phyloP scores from a whole-genome alignment of 2,797 vertebrate genomes.

The Antrozous pallidus region DNA sequence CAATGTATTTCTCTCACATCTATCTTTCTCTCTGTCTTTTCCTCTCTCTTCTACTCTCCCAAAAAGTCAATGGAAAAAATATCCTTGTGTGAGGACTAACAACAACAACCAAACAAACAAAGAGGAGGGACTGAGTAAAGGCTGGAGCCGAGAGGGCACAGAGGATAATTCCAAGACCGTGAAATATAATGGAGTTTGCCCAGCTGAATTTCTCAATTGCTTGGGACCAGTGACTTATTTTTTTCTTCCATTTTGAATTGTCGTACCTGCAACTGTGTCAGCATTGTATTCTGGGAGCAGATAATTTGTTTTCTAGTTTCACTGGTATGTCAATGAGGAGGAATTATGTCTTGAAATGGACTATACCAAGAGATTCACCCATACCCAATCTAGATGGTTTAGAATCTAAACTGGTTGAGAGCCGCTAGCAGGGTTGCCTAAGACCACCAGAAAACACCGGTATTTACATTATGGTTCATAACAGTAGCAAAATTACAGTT shows the following conservation, averaged over 20 bases:
- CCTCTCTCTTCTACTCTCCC: too few species aligned
- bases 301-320: background rate
- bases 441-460: too few species aligned
- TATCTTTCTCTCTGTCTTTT: too few species aligned
- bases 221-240: background rate
- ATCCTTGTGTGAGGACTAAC: too few species aligned
- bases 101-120: background rate
- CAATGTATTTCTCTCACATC: too few species aligned
- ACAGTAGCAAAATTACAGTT: too few species aligned
- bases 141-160: background rate
- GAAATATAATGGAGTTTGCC: background rate
- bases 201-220: background rate
- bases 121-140: background rate
- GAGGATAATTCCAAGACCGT: background rate
- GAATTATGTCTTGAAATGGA: background rate
- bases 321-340: background rate
- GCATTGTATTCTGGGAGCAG: background rate
- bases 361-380: background rate
- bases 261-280: background rate
- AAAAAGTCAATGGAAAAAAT: too few species aligned
- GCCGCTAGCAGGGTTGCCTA: too few species aligned
- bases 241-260: background rate
- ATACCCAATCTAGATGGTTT: background rate
- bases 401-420: background rate
- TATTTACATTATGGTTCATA: too few species aligned